Base-by-base conservation (phyloP, 2,888 invertebrate species). In the Leucoma salicis region DNA sequence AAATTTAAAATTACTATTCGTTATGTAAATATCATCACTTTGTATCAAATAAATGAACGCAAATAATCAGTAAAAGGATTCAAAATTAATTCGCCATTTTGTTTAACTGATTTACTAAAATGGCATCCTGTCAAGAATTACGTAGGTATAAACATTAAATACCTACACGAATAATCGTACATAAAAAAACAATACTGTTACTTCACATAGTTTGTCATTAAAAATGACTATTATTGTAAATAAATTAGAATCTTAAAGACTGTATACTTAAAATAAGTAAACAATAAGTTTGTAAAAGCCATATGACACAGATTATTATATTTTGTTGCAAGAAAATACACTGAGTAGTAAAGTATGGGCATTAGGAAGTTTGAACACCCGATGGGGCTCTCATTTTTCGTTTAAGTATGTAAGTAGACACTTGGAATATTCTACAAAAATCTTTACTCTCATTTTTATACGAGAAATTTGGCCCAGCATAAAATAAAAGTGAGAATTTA, bases 191-290 rank as follows among this genome's bases (percentile, higher is more conserved):
- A 16, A 43, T 35, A 57, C 38, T 59, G 60, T 59, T 55, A 47
- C 31, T 47, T 49, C 61, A 66, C 64, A 21, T 70, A 62, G 52
- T 55, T 54, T 46, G 82, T 76, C 80, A 82, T 85, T 79, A 56
- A 66, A 67, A 79, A 86, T 82, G 83, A 67, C 81, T 56, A 66
- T 66, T 69, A 74, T 49, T 85, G 82, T 85, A 84, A 70, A 87
- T 86, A 84, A 62, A 70, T 75, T 86, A 87, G 84, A 71, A 78
- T 82, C 76, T 79, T 83, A 85, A 87, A 87, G 88, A 86, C 88
- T 87, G 87, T 87, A 82, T 78, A 75, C 74, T 71, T 61, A 63
- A 57, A 64, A 60, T 73, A 70, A 60, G 57, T 47, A 49, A 42
- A 36, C 52, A 57, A 53, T 62, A 35, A 39, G 59, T 66, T 49